Conservation (phyloP, 1,140 invertebrate species). For the Macrotrachela quadricornifera region DNA sequence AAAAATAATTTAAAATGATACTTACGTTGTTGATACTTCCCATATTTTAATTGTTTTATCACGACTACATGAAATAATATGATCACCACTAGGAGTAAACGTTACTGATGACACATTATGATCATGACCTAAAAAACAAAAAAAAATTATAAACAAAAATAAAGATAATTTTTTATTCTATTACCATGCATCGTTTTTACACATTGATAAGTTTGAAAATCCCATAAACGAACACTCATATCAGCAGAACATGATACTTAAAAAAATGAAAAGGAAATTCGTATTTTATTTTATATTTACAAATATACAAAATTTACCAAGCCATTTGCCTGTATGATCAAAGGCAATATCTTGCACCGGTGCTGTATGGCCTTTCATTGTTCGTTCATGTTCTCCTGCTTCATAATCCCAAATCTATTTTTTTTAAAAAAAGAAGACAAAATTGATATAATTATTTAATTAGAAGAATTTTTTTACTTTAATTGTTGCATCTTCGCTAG, state of each 20-base stretch:
- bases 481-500: constrained; percentile 91
- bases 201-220: constrained; percentile 54
- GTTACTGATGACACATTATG: constrained; percentile 91
- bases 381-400: constrained; percentile 87
- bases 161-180: no score
- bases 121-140: constrained; percentile 43
- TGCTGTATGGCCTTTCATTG: constrained; percentile 91
- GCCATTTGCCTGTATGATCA: constrained; percentile 65
- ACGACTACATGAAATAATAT: constrained; percentile 74
- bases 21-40: constrained; percentile 54
- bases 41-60: constrained; percentile 98
- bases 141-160: no score
- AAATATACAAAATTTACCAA: constrained; percentile 20
- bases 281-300: no score
- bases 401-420: constrained; percentile 81
- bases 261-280: no score
- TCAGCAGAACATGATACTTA: constrained; percentile 55
- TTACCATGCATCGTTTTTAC: constrained; percentile 62
- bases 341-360: constrained; percentile 94
- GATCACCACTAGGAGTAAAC: constrained; percentile 82
- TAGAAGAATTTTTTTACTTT: constrained; percentile 45
- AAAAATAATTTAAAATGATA: no score
- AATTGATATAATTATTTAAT: no score
- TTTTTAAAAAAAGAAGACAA: no score
- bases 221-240: constrained; percentile 95